phyloP scores from a whole-genome alignment of 2,113 vertebrate genomes.

The rabbit (Oryctolagus cuniculus) region DNA sequence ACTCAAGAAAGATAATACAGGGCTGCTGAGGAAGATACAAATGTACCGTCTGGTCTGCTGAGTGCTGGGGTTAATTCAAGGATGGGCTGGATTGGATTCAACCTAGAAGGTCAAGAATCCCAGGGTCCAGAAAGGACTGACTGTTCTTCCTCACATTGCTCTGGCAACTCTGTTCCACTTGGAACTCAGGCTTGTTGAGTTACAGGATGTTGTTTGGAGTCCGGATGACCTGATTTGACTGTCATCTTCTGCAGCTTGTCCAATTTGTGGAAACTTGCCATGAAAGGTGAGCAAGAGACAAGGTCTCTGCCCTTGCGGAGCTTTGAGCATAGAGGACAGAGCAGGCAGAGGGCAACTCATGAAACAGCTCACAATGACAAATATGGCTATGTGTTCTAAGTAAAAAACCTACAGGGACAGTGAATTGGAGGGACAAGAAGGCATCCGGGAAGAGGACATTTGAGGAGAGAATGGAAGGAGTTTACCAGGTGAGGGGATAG shows the following conservation, averaged over 20 bases:
- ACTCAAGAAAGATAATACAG: conserved; percentile 19
- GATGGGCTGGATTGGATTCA: background rate
- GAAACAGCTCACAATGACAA: background rate
- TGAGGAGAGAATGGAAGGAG: background rate
- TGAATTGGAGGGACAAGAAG: background rate
- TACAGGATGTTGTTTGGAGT: background rate
- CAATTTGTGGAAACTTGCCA: background rate
- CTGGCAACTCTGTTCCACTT: background rate
- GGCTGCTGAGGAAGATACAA: background rate
- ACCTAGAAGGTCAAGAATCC: background rate
- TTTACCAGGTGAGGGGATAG: background rate
- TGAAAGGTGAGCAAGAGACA: background rate
- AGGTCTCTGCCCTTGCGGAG: background rate
- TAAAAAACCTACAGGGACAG: background rate
- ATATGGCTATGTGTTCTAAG: background rate
- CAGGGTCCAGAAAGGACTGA: background rate
- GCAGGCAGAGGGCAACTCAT: background rate
- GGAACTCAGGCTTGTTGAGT: background rate
- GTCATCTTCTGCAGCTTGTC: background rate
- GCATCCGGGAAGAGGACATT: background rate
- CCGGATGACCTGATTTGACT: background rate
- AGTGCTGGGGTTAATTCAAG: background rate
- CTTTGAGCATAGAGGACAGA: background rate
- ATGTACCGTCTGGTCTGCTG: background rate
- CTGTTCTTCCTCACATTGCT: background rate